Evolutionary conservation across 1,140 invertebrate species (phyloP).

Genomic region (Hypsibius dujardini): DNA sequence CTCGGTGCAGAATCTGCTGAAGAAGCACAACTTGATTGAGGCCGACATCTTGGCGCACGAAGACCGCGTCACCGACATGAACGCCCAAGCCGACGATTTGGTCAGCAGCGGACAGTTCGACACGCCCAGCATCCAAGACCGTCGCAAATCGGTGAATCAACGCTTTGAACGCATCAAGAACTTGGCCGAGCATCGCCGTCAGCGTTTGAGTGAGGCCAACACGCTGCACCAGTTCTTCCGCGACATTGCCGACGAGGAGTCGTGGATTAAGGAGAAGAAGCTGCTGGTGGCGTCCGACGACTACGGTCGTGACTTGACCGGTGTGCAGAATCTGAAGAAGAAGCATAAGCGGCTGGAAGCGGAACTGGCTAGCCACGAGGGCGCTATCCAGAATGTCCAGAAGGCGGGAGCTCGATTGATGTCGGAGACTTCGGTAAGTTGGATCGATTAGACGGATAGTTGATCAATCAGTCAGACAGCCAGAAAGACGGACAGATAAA

Average conservation of each 20-base stretch:
- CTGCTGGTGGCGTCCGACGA: conserved; percentile 89
- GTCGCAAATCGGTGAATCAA: conserved; percentile 76
- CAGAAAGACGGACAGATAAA: too few species aligned
- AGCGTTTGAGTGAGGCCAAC: conserved; percentile 77
- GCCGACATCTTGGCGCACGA: conserved; percentile 89
- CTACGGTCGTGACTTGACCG: conserved; percentile 90
- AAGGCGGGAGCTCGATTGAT: conserved; percentile 89
- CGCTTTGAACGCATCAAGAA: conserved; percentile 80
- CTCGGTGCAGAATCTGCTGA: conserved; percentile 96
- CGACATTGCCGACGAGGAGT: conserved; percentile 97
- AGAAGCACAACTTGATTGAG: conserved; percentile 95
- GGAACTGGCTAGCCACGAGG: conserved; percentile 84
- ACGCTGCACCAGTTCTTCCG: conserved; percentile 97
- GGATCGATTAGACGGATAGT: too few species aligned
- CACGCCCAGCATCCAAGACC: conserved; percentile 73
- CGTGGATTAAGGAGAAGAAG: conserved; percentile 99
- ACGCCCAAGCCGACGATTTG: conserved; percentile 61
- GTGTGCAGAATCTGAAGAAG: conserved; percentile 92
- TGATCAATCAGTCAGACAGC: too few species aligned
- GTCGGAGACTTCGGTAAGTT: conserved; percentile 43
- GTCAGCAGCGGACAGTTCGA: conserved; percentile 89
- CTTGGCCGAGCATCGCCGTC: conserved; percentile 69
- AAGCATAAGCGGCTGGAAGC: conserved; percentile 93
- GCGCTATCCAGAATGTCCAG: conserved; percentile 86
- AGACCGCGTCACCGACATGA: conserved; percentile 69